Base-by-base conservation (phyloP, 2,797 vertebrate genomes). In the Chloroceryle inda region DNA sequence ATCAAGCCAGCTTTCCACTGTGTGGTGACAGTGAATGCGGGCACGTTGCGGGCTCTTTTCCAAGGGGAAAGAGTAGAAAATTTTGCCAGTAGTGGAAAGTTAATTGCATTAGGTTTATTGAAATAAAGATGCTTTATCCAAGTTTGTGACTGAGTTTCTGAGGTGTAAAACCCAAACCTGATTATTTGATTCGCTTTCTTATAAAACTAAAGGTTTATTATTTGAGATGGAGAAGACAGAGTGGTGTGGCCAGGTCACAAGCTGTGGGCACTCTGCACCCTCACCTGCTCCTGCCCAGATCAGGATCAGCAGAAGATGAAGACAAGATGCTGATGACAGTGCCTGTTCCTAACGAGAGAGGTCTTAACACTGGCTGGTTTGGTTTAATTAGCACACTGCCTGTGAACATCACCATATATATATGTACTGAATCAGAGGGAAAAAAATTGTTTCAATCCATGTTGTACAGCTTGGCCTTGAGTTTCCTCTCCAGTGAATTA, bases 41-140 rank as follows among this genome's bases (percentile, higher is more conserved):
- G 38, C 52, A 24, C 17, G 27, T 69, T 75, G 44, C 10, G 56
- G 73, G 72, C 53, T 73, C 38, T 67, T 88, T 45, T 88, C 68
- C 40, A 42, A 64, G 68, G 64, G 80, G 79, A 82, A 96, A 79
- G n/a, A 73, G 76, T 35, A 71, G 77, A 49, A 56, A 44, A 64
- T 53, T 29, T 73, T 67, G 77, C 73, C 63, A 49, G 45, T 71
- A 74, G 80, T 47, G 35, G 62, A 68, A 64, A 89, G 78, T 76
- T 76, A 91, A 94, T 85, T 88, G 71, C 18, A 9, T 91, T 89
- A 90, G 79, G 77, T 92, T 94, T 95, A 92, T 90, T 88, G 85
- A 83, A 96, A 96, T 86, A 85, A 94, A 88, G 91, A 72, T 82
- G 66, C 94, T 96, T 94, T 93, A 77, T 93, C 92, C 89, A 52